Evolutionary conservation across 2,888 invertebrate genomes (phyloP).

Genomic region (Drosophila mulleri): DNA sequence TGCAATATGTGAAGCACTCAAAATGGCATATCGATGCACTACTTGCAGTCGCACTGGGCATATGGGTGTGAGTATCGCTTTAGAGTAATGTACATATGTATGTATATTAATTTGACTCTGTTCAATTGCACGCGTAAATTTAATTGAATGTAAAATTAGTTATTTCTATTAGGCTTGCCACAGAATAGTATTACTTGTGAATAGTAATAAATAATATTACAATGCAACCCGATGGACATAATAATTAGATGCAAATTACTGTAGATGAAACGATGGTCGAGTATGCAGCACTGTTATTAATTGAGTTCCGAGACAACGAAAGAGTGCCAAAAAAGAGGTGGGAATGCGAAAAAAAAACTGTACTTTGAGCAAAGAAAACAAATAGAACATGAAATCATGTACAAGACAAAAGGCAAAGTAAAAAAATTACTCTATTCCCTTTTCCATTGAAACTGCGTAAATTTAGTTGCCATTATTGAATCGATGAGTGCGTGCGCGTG

Average conservation of each 20-base stretch:
- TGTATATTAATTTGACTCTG: too few species aligned
- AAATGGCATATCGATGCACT: constrained; percentile 39
- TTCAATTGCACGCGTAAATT: neutral
- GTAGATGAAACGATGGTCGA: neutral
- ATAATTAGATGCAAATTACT: too few species aligned
- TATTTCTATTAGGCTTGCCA: too few species aligned
- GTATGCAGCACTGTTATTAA: neutral
- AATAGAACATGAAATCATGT: neutral
- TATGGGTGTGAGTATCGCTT: constrained; percentile 9
- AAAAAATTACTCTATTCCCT: neutral
- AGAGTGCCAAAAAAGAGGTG: constrained; percentile 2
- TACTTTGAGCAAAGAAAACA: neutral
- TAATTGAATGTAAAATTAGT: too few species aligned
- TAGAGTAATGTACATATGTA: too few species aligned
- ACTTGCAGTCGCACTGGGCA: neutral
- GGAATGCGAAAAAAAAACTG: neutral
- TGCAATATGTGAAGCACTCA: constrained; percentile 42
- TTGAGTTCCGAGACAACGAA: neutral
- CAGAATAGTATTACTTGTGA: neutral
- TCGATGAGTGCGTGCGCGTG: neutral
- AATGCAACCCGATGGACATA: too few species aligned
- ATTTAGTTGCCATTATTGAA: neutral
- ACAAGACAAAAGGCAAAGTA: neutral
- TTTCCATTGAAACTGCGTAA: neutral
- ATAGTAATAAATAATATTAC: too few species aligned